These are phyloP conservation scores for Enteromius mattozi DNA, from an alignment of 2,797 vertebrate species.

Conservation along the genomic window DNA sequence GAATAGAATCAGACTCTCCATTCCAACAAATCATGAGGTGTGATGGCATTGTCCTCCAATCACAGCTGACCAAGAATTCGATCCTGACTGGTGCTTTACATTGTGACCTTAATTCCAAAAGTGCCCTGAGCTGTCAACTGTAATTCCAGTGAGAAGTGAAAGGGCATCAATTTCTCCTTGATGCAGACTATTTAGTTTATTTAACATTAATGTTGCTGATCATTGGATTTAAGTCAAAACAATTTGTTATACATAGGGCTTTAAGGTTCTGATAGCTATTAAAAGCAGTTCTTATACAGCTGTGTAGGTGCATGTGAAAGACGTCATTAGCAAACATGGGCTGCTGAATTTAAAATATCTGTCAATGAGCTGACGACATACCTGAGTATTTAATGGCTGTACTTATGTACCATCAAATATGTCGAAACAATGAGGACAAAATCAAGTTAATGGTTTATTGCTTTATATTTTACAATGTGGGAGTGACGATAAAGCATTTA, in stretches of 20 bases:
- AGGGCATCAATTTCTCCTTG: slow-evolving; percentile 14
- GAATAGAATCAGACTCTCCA: slow-evolving; percentile 46
- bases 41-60: slow-evolving; percentile 57
- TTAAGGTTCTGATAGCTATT: not conserved
- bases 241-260: not conserved
- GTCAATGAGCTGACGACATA: slow-evolving; percentile 16
- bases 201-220: not conserved
- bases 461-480: not conserved
- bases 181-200: not conserved
- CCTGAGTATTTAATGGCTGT: not conserved
- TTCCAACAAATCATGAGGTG: slow-evolving; percentile 51
- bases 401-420: not conserved
- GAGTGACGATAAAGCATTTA: not conserved
- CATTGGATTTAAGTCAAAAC: not conserved
- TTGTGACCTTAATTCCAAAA: slow-evolving; percentile 56
- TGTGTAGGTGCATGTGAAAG: not conserved
- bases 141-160: slow-evolving; percentile 43
- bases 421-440: not conserved
- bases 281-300: not conserved
- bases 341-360: not conserved
- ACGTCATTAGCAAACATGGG: not conserved
- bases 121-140: slow-evolving; percentile 24
- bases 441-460: not conserved
- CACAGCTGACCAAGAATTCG: slow-evolving; percentile 64
- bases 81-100: slow-evolving; percentile 61